A percentile compares a stretch with the other conserved stretches of the same genome.
These are phyloP conservation scores for Xestoiulus laeticollis DNA, from an alignment of 2,888 invertebrate genomes.

Conservation along the genomic window DNA sequence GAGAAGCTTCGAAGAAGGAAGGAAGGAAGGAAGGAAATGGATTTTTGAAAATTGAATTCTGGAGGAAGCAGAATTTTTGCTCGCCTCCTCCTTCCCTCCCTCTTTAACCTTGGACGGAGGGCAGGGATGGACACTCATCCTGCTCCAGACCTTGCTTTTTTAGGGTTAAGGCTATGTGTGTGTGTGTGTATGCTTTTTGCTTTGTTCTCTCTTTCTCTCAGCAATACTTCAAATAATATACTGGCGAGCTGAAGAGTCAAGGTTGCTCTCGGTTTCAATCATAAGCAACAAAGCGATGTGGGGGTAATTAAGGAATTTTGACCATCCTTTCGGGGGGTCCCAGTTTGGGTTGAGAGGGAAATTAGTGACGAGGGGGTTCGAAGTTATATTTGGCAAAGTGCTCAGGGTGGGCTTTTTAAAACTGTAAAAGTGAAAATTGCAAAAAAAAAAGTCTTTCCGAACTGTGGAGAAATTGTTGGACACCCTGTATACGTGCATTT, in stretches of 20 bases:
- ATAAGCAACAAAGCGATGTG: background rate
- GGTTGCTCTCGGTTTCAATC: background rate
- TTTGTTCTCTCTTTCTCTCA: background rate
- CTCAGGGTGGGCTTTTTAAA: background rate
- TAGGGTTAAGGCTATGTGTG: background rate
- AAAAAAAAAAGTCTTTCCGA: too few relatives aligned
- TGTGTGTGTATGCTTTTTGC: background rate
- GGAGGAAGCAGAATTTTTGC: conserved; percentile 25
- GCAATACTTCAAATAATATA: conserved; percentile 1
- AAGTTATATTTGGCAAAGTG: background rate
- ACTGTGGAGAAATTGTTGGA: too few relatives aligned
- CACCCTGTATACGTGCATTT: too few relatives aligned
- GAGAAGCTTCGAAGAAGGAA: background rate
- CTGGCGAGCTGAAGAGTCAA: background rate
- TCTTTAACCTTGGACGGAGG: conserved; percentile 32
- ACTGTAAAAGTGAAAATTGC: conserved; percentile 15
- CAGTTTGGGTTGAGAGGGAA: background rate
- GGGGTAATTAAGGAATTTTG: conserved; percentile 16
- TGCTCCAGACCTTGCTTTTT: background rate
- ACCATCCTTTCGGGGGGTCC: background rate
- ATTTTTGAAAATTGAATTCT: conserved; percentile 20
- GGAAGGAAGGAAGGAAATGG: conserved; percentile 34
- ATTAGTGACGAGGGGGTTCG: conserved; percentile 17
- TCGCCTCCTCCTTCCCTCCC: background rate
- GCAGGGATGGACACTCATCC: conserved; percentile 27